A percentile compares a stretch with the other conserved stretches of the same genome.
These are phyloP conservation scores for Leptopilina myrica DNA, from an alignment of 2,888 invertebrate genomes.

Conservation along the genomic window DNA sequence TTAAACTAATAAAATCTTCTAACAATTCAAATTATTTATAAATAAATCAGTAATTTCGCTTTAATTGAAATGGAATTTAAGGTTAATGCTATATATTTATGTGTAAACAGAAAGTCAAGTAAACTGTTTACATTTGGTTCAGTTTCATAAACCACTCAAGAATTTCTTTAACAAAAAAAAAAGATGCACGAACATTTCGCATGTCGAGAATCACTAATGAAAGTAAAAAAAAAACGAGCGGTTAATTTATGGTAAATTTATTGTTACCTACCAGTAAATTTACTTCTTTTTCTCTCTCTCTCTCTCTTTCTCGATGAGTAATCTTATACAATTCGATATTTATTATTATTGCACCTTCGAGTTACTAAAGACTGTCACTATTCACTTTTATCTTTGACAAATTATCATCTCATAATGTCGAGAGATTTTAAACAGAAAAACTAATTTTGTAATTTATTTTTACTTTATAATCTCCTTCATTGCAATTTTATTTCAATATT, in stretches of 20 bases:
- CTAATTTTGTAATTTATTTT: neutral
- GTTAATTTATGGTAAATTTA: constrained; percentile 29
- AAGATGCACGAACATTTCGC: constrained; percentile 30
- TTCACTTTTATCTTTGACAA: constrained; percentile 20
- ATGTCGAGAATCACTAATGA: constrained; percentile 31
- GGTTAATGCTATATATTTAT: neutral
- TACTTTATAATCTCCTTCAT: neutral
- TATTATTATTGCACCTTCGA: constrained; percentile 8
- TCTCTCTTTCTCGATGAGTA: neutral
- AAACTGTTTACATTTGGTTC: constrained; percentile 30
- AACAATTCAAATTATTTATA: neutral
- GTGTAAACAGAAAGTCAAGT: constrained; percentile 16
- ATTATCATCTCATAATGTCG: neutral
- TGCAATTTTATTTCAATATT: too few species aligned
- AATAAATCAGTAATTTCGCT: neutral
- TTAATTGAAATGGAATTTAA: neutral
- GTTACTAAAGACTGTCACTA: constrained; percentile 25
- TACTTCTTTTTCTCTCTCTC: neutral
- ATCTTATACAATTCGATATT: constrained; percentile 21
- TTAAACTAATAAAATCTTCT: too few species aligned
- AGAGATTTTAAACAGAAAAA: neutral
- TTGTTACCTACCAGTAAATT: neutral
- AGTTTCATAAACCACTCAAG: constrained; percentile 20
- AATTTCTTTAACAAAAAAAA: constrained; percentile 16
- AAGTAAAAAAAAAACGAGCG: constrained; percentile 23